These are phyloP conservation scores for Ceratosolen fusciceps DNA, from an alignment of 1,140 invertebrate species.

Conservation along the genomic window DNA sequence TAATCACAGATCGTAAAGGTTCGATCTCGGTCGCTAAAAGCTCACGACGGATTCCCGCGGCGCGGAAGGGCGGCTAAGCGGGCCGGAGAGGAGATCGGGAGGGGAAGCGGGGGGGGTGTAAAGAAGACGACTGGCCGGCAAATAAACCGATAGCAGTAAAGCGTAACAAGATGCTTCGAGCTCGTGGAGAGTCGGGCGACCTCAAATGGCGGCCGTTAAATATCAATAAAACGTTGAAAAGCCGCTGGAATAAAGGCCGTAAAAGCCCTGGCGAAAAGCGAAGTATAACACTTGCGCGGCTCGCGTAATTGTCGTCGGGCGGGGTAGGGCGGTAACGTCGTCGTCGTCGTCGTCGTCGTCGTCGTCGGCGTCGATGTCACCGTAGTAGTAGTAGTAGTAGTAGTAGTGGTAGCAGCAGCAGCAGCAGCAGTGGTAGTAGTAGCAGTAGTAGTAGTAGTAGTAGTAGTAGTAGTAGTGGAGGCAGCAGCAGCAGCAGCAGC, in stretches of 20 bases:
- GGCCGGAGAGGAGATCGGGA: too few species aligned
- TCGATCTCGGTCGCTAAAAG: conserved; percentile 14
- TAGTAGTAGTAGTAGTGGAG: neutral
- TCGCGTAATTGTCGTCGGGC: neutral
- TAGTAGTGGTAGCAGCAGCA: neutral
- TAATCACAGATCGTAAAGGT: conserved; percentile 22
- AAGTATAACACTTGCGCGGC: neutral
- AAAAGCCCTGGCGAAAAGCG: conserved; percentile 14
- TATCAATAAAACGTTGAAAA: conserved; percentile 35
- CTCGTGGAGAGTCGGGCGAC: neutral
- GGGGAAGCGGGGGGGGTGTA: too few species aligned
- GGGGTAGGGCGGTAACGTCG: neutral
- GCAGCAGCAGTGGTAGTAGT: neutral
- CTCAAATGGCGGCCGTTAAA: conserved; percentile 24
- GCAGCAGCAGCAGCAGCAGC: neutral
- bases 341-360: too few species aligned
- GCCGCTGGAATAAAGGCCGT: conserved; percentile 22
- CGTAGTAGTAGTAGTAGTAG: neutral
- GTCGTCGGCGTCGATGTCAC: neutral
- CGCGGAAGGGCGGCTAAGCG: too few species aligned
- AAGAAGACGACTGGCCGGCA: conserved; percentile 13
- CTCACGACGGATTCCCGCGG: too few species aligned
- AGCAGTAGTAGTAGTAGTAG: neutral
- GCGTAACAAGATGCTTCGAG: neutral
- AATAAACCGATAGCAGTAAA: conserved; percentile 19